phyloP scores from a whole-genome alignment of 2,113 vertebrate genomes.

The Zapornia atra region DNA sequence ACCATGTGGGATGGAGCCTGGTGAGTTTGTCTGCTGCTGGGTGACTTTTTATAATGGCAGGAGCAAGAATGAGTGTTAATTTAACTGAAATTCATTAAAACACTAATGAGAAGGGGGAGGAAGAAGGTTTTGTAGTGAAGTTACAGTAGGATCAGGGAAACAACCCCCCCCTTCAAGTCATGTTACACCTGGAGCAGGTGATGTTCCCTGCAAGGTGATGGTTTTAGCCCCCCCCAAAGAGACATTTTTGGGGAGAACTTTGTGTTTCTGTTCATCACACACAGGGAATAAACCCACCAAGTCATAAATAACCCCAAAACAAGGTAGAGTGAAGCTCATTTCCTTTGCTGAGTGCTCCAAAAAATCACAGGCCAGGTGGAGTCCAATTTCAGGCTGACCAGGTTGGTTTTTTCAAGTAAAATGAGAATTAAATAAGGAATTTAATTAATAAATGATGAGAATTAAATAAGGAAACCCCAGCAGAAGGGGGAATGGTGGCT shows the following conservation, averaged over 20 bases:
- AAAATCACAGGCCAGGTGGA: neutral
- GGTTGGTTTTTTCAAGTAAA: neutral
- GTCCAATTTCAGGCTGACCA: no score
- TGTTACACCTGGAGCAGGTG: no score
- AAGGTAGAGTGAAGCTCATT: neutral
- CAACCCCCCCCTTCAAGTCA: neutral
- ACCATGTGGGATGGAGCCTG: neutral
- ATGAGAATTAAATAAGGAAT: neutral
- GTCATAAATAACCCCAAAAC: neutral
- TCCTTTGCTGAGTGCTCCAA: neutral
- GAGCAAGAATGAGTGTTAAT: neutral
- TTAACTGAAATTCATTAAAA: no score
- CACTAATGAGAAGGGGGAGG: neutral
- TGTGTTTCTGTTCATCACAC: neutral
- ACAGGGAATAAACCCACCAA: neutral
- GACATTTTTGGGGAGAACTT: neutral
- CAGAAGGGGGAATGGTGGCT: accelerated
- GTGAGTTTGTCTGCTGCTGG: accelerated
- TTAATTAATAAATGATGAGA: no score
- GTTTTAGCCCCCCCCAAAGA: no score
- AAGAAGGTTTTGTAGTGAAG: neutral
- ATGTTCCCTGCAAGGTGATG: no score
- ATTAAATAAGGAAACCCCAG: neutral
- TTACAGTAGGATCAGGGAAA: neutral
- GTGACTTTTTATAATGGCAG: no score